phyloP scores from a whole-genome alignment of 2,888 invertebrate genomes.

The Argyresthia albistria region DNA sequence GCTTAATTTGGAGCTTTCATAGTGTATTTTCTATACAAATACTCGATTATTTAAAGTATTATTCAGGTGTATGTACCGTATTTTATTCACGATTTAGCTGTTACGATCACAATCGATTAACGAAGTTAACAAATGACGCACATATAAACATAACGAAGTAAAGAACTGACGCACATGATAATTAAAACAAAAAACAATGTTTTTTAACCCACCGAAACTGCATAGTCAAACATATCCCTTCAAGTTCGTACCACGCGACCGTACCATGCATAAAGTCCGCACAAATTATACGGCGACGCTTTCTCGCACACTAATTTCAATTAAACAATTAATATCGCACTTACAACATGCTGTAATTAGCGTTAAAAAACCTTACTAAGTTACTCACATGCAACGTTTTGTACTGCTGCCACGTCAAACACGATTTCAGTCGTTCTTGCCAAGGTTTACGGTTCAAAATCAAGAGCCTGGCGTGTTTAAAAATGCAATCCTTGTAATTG shows the following conservation, averaged over 20 bases:
- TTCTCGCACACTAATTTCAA: constrained; percentile 31
- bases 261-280: constrained; percentile 6
- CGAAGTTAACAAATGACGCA: too few relatives aligned
- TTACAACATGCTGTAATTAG: constrained; percentile 40
- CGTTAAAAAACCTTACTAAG: constrained; percentile 30
- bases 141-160: too few relatives aligned
- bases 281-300: constrained; percentile 13
- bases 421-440: neutral
- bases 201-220: neutral
- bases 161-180: too few relatives aligned
- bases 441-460: neutral
- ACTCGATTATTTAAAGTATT: too few relatives aligned
- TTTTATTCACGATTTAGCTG: too few relatives aligned
- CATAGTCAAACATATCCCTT: too few relatives aligned
- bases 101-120: too few relatives aligned
- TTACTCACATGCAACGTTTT: constrained; percentile 32
- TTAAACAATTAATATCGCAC: constrained; percentile 36
- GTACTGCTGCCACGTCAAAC: constrained; percentile 9
- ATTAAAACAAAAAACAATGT: too few relatives aligned
- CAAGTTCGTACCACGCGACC: too few relatives aligned
- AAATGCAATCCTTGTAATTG: constrained; percentile 34
- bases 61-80: too few relatives aligned
- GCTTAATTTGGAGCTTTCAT: too few relatives aligned
- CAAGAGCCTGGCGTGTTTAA: neutral
- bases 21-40: too few relatives aligned